phyloP scores from a whole-genome alignment of 2,797 vertebrate species.

The Eurystomus glaucurus region DNA sequence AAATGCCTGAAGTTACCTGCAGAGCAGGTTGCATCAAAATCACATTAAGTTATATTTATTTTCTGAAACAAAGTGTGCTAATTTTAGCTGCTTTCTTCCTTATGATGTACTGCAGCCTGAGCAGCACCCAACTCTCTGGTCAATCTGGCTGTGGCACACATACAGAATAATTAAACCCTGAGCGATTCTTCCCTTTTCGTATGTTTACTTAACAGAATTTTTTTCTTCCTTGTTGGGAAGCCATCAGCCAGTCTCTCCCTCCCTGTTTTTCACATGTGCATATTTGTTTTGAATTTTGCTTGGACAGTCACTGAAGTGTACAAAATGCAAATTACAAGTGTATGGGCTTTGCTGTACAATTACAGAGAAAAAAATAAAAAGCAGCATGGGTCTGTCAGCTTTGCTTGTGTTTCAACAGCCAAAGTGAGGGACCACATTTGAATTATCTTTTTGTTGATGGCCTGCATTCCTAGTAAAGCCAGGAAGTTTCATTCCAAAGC shows the following conservation, averaged over 20 bases:
- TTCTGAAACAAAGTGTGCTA: conserved; percentile 10
- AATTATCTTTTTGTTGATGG: conserved; percentile 24
- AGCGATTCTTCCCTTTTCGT: conserved; percentile 23
- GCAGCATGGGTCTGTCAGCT: conserved; percentile 1
- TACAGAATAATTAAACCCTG: conserved; percentile 49
- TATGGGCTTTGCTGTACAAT: conserved; percentile 63
- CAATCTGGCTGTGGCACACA: neutral
- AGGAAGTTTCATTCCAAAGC: conserved; percentile 29
- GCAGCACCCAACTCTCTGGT: neutral
- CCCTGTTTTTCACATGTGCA: conserved; percentile 34
- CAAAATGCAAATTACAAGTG: conserved; percentile 78
- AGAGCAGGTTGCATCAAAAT: neutral
- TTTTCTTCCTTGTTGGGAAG: conserved; percentile 49
- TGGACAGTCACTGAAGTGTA: conserved; percentile 75
- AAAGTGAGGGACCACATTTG: neutral
- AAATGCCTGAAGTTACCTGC: neutral
- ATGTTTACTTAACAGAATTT: conserved; percentile 68
- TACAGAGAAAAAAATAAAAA: conserved; percentile 51
- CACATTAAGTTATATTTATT: neutral
- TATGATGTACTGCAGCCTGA: neutral
- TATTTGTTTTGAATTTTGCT: conserved; percentile 79
- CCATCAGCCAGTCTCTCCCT: conserved; percentile 27
- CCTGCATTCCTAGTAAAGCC: conserved; percentile 49
- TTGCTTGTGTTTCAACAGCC: conserved; percentile 46
- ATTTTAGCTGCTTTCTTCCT: conserved; percentile 47